Base-by-base conservation (phyloP, 1,140 invertebrate genomes). In the Fopius arisanus region DNA sequence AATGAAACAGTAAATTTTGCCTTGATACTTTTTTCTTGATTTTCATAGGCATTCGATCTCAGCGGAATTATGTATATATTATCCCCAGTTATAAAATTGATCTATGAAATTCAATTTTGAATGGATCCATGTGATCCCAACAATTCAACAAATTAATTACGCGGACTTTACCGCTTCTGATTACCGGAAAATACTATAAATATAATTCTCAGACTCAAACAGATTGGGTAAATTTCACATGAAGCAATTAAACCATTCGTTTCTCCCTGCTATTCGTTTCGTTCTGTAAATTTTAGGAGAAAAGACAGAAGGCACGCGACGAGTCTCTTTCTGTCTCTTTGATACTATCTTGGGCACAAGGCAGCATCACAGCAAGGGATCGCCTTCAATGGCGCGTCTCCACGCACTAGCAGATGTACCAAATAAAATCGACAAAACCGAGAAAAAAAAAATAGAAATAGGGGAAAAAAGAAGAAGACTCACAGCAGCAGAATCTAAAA, bases 241-340 rank as follows among this genome's bases (percentile, higher is more conserved):
- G 43, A 48, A 48, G 43, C 43, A 48, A 48, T 48, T 48, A 48
- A 48, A 48, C 43, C 43, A 48, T 48, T 19, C 43, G 43, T 48
- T 48, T n/a, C 16, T 0, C n/a, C 16, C 43, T 16, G 43, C 43
- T 48, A 48, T 48, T 48, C 43, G 43, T 48, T 48, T 48, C 14
- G 43, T 48, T 48, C n/a, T 48, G 43, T 48, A 48, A 48, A 48
- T 48, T 48, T 48, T 48, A n/a, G 43, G 16, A n/a, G 43, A 48
- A 48, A 48, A 48, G 43, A 48, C n/a, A 48, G 43, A 48, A 48
- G 43, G 43, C 43, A 48, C 43, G 43, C 43, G 43, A 48, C 43
- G 43, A 48, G n/a, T 48, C n/a, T n/a, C 28, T 62, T 62, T 62
- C 23, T n/a, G n/a, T 21, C n/a, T 62, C 54, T 62, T 62, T 62